These are phyloP conservation scores for Callyntrura sp. DNA, from an alignment of 2,888 invertebrate species.

Conservation along the genomic window DNA sequence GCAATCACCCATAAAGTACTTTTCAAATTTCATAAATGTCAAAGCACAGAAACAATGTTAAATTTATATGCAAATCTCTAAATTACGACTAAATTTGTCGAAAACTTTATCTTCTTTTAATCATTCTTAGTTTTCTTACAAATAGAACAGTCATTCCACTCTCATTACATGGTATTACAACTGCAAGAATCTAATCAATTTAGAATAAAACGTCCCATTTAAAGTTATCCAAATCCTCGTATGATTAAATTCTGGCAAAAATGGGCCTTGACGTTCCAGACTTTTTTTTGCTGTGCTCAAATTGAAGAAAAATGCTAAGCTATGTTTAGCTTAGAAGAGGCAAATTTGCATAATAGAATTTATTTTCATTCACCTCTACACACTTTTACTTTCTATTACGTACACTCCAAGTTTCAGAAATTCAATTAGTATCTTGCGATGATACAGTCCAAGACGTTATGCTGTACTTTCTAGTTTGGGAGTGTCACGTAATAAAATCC, in stretches of 20 bases:
- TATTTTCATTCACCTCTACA: conserved; percentile 3
- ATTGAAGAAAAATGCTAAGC: background rate
- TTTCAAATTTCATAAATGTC: too few species aligned
- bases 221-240: background rate
- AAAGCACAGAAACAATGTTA: too few species aligned
- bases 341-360: conserved; percentile 41
- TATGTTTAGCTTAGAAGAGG: background rate
- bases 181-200: too few species aligned
- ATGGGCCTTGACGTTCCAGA: background rate
- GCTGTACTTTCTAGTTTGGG: background rate
- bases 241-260: background rate
- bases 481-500: conserved; percentile 40
- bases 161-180: too few species aligned
- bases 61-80: too few species aligned
- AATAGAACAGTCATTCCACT: too few species aligned
- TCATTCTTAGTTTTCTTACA: too few species aligned
- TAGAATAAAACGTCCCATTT: background rate
- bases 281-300: background rate
- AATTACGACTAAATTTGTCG: too few species aligned
- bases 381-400: conserved; percentile 25
- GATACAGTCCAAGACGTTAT: background rate
- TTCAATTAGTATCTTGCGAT: conserved; percentile 34
- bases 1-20: too few species aligned
- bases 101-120: too few species aligned
- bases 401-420: conserved; percentile 10